Evolutionary conservation across 2,113 vertebrate species (phyloP), one percentile per base, ranked within the genome.

Genomic region (Rhabdomys dilectus): DNA sequence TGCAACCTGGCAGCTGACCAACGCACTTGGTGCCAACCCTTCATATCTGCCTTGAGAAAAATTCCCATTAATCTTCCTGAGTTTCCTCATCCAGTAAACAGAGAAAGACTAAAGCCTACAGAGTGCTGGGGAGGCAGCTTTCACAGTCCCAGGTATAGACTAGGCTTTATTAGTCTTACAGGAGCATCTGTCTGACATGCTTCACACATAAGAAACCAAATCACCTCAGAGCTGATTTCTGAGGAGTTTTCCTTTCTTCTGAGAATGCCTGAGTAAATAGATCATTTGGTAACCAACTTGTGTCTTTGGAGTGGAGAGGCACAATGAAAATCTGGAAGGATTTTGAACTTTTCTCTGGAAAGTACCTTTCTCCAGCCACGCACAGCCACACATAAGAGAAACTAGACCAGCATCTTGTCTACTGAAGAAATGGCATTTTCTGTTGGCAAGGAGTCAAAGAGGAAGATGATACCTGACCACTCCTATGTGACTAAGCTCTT

Each of bases 301-400:
- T 77, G 81, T 19, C 76, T 97, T 45, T 64, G 86, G 89, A 48
- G 51, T 53, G 45, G 86, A 95, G 87, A 73, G 56, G 19, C 31
- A 62, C 51, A 80, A 60, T 22, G 82, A 94, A 78, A 36, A 78
- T 39, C 60, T 72, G 70, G 89, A 75, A 75, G 5, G 34, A 75
- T 62, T 94, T 86, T 94, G n/a, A 94, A 75, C 73, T 93, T 88
- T 95, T 89, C 78, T 96, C 62, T 91, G 94, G 91, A 97, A 97
- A 98, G 96, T 81, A 93, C 95, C 93, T 58, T 91, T 81, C 70
- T 94, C 36, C 56, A 84, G 82, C 51, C 58, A 45, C 39, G n/a
- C 68, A 70, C 24, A 80, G 89, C 21, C 72, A 66, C 2, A 58
- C 42, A 7, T 36, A n/a, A 85, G 90, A 87, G 66, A 91, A 94